Base-by-base conservation (phyloP, 2,888 invertebrate species). In the Entomobrya multifasciata region DNA sequence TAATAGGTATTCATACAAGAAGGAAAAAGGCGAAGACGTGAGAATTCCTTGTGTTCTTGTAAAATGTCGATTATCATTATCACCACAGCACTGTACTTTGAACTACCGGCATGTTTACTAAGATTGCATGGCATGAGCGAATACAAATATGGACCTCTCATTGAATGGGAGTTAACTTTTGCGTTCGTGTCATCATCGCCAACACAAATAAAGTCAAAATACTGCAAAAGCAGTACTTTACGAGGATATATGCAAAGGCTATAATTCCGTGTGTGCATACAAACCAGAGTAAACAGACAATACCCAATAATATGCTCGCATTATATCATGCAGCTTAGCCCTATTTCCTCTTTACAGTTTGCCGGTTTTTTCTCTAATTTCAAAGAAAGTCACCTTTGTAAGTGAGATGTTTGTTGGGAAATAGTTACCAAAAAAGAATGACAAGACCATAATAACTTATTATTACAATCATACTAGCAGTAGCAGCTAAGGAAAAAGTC, bases 371-470 rank as follows among this genome's bases (percentile, higher is more conserved):
- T 52, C 27, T 47, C 11, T 57, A 36, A 60, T n/a, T 49, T 49
- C 49, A 57, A 70, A 72, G 55, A 57, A 81, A 81, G 72, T 76
- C 76, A 65, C 20, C 55, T 65, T 72, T 41, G n/a, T n/a, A 84
- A 77, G 47, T 84, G 55, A 84, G 76, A 84, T 77, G 84, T 84
- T 84, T 84, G 76, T 76, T 84, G 74, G 74, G 36, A 76, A 83
- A 83, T 77, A 84, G 76, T n/a, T 65, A 60, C 77, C 67, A 55
- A 84, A 80, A 74, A 65, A 77, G 84, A 55, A 72, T 77, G 84
- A 84, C 84, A 67, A 52, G 65, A 77, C 55, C 44, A 84, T 84
- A 84, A 84, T 84, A 84, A 76, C 77, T 84, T 84, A 84, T 84
- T 84, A 84, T 83, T 83, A 83, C 77, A 77, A 77, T 77, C 67